phyloP scores from a whole-genome alignment of 1,140 invertebrate species.

The Bombyx mori region ASM3026992v2 NC_085121.1:1698001-1698500 shows the following conservation, averaged over 20 bases:
- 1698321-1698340: conserved; percentile 5
- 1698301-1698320: conserved; percentile 3
- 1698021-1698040: too few relatives aligned
- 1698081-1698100: too few relatives aligned
- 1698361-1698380: conserved; percentile 33
- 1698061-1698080: too few relatives aligned
- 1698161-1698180: conserved; percentile 26
- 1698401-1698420: conserved; percentile 70
- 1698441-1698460: conserved; percentile 74
- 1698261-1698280: conserved; percentile 23
- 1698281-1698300: conserved; percentile 4
- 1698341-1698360: conserved; percentile 2
- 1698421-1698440: conserved; percentile 73
- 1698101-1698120: conserved; percentile 29
- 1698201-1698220: conserved; percentile 33
- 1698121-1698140: conserved; percentile 51
- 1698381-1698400: conserved; percentile 48
- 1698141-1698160: conserved; percentile 35
- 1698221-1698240: conserved; percentile 18
- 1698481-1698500: conserved; percentile 80
- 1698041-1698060: too few relatives aligned
- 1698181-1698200: conserved; percentile 22
- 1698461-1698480: conserved; percentile 82
- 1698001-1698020: too few relatives aligned
- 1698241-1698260: conserved; percentile 10